Evolutionary conservation across 2,888 invertebrate genomes (phyloP).

Genomic region (Adineta ricciae): DNA sequence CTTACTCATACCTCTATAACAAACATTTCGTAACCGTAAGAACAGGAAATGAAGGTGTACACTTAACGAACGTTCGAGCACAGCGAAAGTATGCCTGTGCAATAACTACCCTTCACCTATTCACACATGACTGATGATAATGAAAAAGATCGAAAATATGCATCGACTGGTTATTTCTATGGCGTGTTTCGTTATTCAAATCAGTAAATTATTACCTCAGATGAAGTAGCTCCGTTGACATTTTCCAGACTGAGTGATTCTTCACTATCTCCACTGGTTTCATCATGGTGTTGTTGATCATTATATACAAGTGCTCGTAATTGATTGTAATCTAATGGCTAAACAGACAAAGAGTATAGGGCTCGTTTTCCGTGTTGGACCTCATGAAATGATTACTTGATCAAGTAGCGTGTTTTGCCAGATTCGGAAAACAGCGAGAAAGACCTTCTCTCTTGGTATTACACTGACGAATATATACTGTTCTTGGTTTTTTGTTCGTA

Average conservation of each 20-base stretch:
- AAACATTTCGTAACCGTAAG: too few species aligned
- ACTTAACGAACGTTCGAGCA: too few species aligned
- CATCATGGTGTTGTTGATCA: background rate
- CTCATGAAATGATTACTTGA: background rate
- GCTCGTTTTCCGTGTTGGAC: too few species aligned
- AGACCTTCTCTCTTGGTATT: background rate
- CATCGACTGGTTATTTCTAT: background rate
- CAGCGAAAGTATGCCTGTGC: too few species aligned
- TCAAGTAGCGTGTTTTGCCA: constrained; percentile 3
- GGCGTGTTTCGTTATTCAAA: background rate
- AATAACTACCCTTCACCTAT: too few species aligned
- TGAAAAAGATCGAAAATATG: background rate
- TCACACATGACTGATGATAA: too few species aligned
- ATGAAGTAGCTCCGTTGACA: background rate
- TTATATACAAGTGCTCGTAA: background rate
- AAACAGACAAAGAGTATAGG: background rate
- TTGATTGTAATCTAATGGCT: background rate
- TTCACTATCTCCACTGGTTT: background rate
- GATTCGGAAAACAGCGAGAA: background rate
- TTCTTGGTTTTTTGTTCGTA: background rate
- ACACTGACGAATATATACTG: background rate
- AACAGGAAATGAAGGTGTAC: too few species aligned
- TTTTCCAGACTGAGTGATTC: background rate
- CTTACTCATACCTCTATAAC: too few species aligned
- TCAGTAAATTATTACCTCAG: background rate